These are phyloP conservation scores for Mantis religiosa DNA, from an alignment of 2,888 invertebrate genomes.

Conservation along the genomic window DNA sequence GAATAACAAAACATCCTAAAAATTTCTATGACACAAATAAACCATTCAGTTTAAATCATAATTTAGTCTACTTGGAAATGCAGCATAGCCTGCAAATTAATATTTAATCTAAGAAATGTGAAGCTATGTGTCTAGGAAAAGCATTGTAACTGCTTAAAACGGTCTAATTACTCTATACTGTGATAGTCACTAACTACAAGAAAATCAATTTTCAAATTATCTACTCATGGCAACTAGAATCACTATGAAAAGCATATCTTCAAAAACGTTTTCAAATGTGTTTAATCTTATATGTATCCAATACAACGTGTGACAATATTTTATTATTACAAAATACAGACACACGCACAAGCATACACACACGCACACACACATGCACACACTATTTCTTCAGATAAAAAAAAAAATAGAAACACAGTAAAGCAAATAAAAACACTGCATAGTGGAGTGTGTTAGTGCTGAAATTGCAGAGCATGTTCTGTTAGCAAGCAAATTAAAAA, in stretches of 20 bases:
- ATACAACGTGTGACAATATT: neutral
- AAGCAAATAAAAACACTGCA: neutral
- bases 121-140: neutral
- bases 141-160: neutral
- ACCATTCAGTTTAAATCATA: too few species aligned
- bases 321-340: neutral
- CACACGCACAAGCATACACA: neutral
- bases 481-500: conserved; percentile 9
- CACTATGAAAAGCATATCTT: neutral
- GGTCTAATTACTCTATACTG: neutral
- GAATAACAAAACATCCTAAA: too few species aligned
- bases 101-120: too few species aligned
- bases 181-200: neutral
- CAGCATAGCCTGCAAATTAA: too few species aligned
- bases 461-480: neutral
- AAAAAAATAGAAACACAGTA: neutral
- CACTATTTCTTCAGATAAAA: neutral
- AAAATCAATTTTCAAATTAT: neutral
- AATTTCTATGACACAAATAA: too few species aligned
- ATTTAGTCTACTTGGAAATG: too few species aligned
- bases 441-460: conserved; percentile 7
- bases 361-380: neutral
- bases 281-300: neutral
- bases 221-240: neutral
- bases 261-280: neutral